Conservation (phyloP, 2,888 invertebrate genomes). For the Phorcus lineatus region DNA sequence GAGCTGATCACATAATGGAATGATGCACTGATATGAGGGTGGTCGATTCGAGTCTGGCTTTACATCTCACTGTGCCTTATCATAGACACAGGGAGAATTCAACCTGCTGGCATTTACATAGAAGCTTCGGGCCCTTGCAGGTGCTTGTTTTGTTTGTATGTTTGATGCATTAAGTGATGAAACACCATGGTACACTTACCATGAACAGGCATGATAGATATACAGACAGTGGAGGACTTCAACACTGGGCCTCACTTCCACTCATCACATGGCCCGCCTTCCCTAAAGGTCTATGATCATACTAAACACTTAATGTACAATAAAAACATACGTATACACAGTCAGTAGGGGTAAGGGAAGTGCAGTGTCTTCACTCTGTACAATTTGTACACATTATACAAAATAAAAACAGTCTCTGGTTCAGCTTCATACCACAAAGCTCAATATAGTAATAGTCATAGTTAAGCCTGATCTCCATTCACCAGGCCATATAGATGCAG, state of each 20-base stretch:
- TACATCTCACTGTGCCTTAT: conserved; percentile 2
- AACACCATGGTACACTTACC: too few relatives aligned
- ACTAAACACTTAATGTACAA: conserved; percentile 17
- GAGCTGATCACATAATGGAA: background rate
- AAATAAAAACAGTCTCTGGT: conserved; percentile 25
- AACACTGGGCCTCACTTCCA: too few relatives aligned
- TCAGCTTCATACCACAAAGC: conserved; percentile 20
- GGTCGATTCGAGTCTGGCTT: background rate
- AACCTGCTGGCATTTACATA: conserved; percentile 4
- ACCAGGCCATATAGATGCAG: background rate
- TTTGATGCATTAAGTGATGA: background rate
- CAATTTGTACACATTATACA: conserved; percentile 29
- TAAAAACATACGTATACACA: conserved; percentile 16
- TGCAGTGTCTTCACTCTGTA: conserved; percentile 19
- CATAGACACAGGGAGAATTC: background rate
- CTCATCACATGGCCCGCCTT: too few relatives aligned
- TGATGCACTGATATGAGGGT: conserved; percentile 8
- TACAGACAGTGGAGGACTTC: too few relatives aligned
- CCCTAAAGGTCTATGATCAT: background rate
- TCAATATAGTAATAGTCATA: background rate
- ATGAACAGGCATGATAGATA: too few relatives aligned
- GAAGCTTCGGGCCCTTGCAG: background rate
- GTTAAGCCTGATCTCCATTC: background rate
- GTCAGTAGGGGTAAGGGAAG: conserved; percentile 4
- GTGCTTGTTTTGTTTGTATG: background rate